These are phyloP conservation scores for Hafferia zeledoni DNA, from an alignment of 2,797 vertebrate genomes.

Conservation along the genomic window DNA sequence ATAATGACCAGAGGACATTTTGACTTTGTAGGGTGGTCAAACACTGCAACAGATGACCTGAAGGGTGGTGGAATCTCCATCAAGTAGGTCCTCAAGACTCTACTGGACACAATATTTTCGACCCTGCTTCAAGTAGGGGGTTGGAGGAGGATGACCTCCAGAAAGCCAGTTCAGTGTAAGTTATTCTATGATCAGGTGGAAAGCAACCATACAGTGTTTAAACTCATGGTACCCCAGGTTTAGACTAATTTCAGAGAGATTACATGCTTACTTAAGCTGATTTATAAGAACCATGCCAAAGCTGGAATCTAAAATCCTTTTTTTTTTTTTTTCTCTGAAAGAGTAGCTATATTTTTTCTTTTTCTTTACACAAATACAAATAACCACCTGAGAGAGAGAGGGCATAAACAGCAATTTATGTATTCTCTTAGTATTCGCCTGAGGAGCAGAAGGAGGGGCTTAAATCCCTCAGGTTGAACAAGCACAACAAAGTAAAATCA, in stretches of 20 bases:
- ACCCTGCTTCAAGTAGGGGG: background rate
- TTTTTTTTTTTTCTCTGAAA: background rate
- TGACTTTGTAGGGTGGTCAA: background rate
- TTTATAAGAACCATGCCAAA: background rate
- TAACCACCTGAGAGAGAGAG: background rate
- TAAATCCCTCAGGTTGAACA: background rate
- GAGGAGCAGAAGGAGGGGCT: background rate
- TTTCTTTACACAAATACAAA: background rate
- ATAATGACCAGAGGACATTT: background rate
- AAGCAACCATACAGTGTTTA: background rate
- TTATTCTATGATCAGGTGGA: background rate
- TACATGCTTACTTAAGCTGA: background rate
- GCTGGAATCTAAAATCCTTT: background rate
- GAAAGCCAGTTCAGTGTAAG: background rate
- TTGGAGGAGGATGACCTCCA: background rate
- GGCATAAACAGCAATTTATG: background rate
- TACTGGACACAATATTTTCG: background rate
- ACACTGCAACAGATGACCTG: background rate
- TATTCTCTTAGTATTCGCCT: accelerated
- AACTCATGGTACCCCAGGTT: background rate
- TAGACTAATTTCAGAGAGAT: background rate
- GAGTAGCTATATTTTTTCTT: background rate
- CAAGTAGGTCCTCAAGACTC: background rate
- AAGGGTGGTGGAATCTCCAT: background rate
- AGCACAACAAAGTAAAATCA: background rate